Percentiles rank a stretch among this genome's conserved stretches.
phyloP scores from a whole-genome alignment of 2,888 invertebrate species.

The Euplagia quadripunctaria region DNA sequence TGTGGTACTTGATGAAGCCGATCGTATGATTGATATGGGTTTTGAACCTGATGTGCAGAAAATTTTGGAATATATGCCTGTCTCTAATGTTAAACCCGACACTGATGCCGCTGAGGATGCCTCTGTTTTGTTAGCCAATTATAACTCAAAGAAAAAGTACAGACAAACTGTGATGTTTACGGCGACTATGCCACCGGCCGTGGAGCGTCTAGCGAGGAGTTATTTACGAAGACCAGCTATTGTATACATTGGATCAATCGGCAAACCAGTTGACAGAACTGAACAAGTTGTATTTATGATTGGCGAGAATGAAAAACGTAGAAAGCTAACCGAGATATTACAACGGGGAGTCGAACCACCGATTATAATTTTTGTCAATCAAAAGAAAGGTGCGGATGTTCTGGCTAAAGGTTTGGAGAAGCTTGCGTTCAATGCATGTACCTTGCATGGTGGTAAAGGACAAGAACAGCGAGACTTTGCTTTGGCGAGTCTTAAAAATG shows the following conservation, averaged over 20 bases:
- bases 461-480: constrained; percentile 99
- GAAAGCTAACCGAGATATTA: constrained; percentile 97
- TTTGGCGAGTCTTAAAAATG: constrained; percentile 97
- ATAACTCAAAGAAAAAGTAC: constrained; percentile 98
- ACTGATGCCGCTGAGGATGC: constrained; percentile 99
- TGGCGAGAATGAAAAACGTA: constrained; percentile 97
- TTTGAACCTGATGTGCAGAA: constrained; percentile 99
- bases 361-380: constrained; percentile 99
- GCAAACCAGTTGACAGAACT: constrained; percentile 98
- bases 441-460: constrained; percentile 99
- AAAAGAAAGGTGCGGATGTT: constrained; percentile 99
- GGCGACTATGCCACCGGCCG: constrained; percentile 99
- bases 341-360: constrained; percentile 97
- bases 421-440: constrained; percentile 98
- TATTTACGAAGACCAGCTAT: constrained; percentile 98
- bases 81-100: constrained; percentile 99
- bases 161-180: constrained; percentile 99
- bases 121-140: constrained; percentile 95
- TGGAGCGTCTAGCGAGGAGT: constrained; percentile 97
- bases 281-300: constrained; percentile 99
- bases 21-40: constrained; percentile 99
- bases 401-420: constrained; percentile 98
- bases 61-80: constrained; percentile 99
- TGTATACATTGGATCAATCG: constrained; percentile 98
- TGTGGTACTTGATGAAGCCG: constrained; percentile 98